Evolutionary conservation across 2,113 vertebrate species (phyloP), one percentile per base, ranked within the genome.

Genomic region (Tor tambroides): DNA sequence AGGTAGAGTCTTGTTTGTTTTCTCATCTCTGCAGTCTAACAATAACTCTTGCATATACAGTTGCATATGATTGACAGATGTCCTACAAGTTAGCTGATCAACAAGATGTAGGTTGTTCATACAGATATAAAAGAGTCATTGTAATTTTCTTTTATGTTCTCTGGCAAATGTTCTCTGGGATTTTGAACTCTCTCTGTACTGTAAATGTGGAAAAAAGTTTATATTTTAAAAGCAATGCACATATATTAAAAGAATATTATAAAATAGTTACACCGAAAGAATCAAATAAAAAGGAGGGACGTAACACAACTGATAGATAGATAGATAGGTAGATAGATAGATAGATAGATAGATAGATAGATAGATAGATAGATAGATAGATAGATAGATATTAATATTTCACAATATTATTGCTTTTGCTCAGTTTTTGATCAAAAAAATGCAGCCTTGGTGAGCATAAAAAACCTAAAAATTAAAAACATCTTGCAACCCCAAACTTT

Each of bases 1-100:
- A 86, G 79, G 74, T 67, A 76, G 80, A 35, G 63, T 71, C 49
- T 83, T 90, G 80, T 89, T 89, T 88, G 81, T 85, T 87, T 88
- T 88, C 83, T 84, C 61, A 80, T 78, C 76, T 74, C 71, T 23
- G 26, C 26, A 30, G 75, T 72, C 30, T 35, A 79, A 86, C 51
- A 86, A 65, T 89, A 84, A 89, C 30, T 89, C 65, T 54, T 83
- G 76, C 38, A 88, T 56, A n/a, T 56, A 28, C 49, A 81, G 11
- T 28, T 84, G 51, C 56, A 67, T 75, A 23, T 56, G 54, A 59
- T 84, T 89, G 89, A 63, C 65, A 81, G 75, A 67, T 77, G 59
- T 71, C n/a, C n/a, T n/a, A n/a, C n/a, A n/a, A n/a, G n/a, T n/a
- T n/a, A 77, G 84, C 49, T 51, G 35, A 76, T 67, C 59, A 43